A percentile compares a stretch with the other conserved stretches of the same genome.
These are phyloP conservation scores for Herpetotheres cachinnans DNA, from an alignment of 2,113 vertebrate species.

Conservation along the genomic window DNA sequence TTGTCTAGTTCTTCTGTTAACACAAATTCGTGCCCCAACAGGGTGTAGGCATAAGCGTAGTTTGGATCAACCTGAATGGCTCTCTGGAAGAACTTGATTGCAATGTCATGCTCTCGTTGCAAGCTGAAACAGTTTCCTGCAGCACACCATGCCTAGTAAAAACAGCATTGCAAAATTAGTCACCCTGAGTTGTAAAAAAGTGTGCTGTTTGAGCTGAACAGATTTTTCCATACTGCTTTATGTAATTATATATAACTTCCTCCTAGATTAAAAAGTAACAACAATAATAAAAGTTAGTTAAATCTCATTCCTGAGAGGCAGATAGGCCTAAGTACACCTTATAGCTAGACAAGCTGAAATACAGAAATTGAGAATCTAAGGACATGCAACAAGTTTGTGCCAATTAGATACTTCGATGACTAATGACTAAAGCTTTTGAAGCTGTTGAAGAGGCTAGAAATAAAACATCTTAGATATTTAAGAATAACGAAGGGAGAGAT, in stretches of 20 bases:
- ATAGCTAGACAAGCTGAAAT: neutral
- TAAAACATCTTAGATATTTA: neutral
- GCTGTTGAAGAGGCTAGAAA: neutral
- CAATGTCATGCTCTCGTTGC: conserved; percentile 96
- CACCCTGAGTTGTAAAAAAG: no score
- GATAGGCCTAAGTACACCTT: neutral
- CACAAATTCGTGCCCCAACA: conserved; percentile 95
- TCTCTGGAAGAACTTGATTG: conserved; percentile 98
- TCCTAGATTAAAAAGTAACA: neutral
- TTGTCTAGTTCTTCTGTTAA: conserved; percentile 96
- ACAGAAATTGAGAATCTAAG: neutral
- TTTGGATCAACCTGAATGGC: conserved; percentile 98
- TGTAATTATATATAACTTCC: neutral
- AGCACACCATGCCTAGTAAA: conserved; percentile 92
- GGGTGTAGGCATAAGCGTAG: conserved; percentile 96
- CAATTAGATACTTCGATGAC: neutral
- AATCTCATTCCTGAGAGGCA: neutral
- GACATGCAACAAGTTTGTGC: neutral
- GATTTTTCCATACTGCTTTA: neutral
- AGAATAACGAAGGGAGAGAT: neutral
- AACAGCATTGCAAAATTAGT: neutral
- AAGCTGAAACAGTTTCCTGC: conserved; percentile 99
- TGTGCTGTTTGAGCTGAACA: neutral
- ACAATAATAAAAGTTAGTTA: neutral
- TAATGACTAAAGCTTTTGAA: neutral